Conservation (phyloP, 2,888 invertebrate genomes). For the Campoplex capitator region DNA sequence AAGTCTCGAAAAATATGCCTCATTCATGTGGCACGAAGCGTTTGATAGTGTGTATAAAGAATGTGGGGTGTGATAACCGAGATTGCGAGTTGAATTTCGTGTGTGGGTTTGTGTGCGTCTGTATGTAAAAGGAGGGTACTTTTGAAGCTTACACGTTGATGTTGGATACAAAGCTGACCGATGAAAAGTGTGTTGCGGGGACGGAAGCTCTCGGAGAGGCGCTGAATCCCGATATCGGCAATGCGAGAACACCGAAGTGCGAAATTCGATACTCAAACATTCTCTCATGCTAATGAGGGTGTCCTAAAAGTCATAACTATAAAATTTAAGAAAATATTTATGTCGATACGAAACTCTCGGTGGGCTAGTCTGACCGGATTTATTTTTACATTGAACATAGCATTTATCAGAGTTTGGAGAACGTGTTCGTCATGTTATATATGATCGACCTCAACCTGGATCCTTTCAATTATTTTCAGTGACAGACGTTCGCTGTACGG, state of each 20-base stretch:
- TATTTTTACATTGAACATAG: neutral
- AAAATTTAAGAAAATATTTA: neutral
- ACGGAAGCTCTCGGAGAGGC: neutral
- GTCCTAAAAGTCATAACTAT: neutral
- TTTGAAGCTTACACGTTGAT: conserved; percentile 31
- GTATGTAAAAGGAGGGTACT: neutral
- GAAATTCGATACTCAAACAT: conserved; percentile 53
- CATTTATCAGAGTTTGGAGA: neutral
- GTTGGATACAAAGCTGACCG: conserved; percentile 52
- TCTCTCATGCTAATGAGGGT: neutral
- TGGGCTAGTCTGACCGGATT: neutral
- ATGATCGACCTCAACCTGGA: conserved; percentile 3
- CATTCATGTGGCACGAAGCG: conserved; percentile 25
- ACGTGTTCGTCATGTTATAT: neutral
- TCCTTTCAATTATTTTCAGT: conserved; percentile 13
- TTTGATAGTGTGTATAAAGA: conserved; percentile 30
- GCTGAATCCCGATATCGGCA: conserved; percentile 39
- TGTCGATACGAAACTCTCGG: neutral
- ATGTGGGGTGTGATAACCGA: conserved; percentile 2
- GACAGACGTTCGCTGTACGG: conserved; percentile 10
- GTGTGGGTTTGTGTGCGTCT: neutral
- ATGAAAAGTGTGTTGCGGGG: conserved; percentile 32
- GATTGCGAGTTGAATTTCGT: neutral
- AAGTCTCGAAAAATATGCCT: conserved; percentile 6
- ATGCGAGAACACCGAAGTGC: conserved; percentile 20